Evolutionary conservation across 2,888 invertebrate genomes (phyloP), one percentile per base, ranked within the genome.

Genomic region (Cinara cedri): DNA sequence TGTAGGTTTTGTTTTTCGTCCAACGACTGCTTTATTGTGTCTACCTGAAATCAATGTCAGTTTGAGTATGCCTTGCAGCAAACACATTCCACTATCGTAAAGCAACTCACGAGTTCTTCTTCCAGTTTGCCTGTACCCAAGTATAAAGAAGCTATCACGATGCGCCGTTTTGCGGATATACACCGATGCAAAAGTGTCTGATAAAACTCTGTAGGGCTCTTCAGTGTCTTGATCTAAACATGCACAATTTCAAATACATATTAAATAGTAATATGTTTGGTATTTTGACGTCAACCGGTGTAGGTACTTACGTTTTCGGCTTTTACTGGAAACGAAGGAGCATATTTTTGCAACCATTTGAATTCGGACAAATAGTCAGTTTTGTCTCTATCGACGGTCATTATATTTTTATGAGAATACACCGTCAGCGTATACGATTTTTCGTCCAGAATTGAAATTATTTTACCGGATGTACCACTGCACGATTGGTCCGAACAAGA

Each of bases 121-220:
- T 98, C 98, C 83, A 96, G 86, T 21, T 88, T 85, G 0, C 97
- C 97, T 72, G 92, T 96, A 16, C 99, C 98, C 81, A 98, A 87
- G 85, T 99, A 99, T 14, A 99, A 87, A 81, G 98, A 97, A 6
- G 95, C 94, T 71, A 99, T 86, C 0, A 92, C 91, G 84, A 96
- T 92, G 83, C 95, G 88, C 72, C 87, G 87, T 81, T 88, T 89
- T 0, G 95, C 93, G 75, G 86, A 86, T 74, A 87, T 86, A 84
- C 92, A 91, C 85, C 91, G 90, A 65, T 91, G 88, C 82, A 92
- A 86, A 16, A 96, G 85, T 0, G 89, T 90, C 11, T 91, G 88
- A 85, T 95, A 96, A 86, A 96, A 96, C 81, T 89, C 89, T 71
- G 87, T 87, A 0, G 96, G 96, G 84, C 93, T 92, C 62, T 89